A percentile compares a stretch with the other conserved stretches of the same genome.
Conservation (phyloP, 2,888 invertebrate species). For the Seira sanloemensis region DNA sequence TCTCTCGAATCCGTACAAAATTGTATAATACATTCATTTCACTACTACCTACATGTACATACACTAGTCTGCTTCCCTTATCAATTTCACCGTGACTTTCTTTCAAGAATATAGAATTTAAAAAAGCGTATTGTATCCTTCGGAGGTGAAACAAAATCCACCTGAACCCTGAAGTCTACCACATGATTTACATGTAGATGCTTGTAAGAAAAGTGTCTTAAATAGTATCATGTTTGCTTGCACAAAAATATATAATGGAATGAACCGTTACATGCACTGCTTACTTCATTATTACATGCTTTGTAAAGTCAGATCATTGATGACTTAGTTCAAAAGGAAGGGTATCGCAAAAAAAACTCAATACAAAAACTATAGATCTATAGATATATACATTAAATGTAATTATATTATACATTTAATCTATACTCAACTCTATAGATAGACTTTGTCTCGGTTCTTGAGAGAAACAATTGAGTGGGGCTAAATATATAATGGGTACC, state of each 20-base stretch:
- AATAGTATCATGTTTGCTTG: conserved; percentile 7
- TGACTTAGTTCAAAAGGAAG: background rate
- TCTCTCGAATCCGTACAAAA: background rate
- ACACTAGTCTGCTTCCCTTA: background rate
- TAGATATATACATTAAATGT: too few species aligned
- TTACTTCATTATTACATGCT: background rate
- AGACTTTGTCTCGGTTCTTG: too few species aligned
- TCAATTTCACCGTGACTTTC: conserved; percentile 5
- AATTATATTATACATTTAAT: too few species aligned
- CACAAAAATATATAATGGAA: background rate
- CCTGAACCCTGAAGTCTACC: background rate
- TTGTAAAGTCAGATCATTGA: background rate
- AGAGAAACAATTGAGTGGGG: too few species aligned
- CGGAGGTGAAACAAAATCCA: background rate
- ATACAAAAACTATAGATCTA: too few species aligned
- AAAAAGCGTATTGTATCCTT: background rate
- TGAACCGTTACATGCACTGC: conserved; percentile 2
- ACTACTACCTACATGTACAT: background rate
- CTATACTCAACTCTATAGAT: too few species aligned
- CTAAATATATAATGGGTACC: too few species aligned
- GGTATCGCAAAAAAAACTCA: too few species aligned
- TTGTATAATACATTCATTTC: background rate
- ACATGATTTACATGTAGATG: background rate
- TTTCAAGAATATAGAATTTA: conserved; percentile 10
- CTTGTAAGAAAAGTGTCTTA: background rate